Evolutionary conservation across 2,113 vertebrate genomes (phyloP).

Genomic region (Callionymus lyra): DNA sequence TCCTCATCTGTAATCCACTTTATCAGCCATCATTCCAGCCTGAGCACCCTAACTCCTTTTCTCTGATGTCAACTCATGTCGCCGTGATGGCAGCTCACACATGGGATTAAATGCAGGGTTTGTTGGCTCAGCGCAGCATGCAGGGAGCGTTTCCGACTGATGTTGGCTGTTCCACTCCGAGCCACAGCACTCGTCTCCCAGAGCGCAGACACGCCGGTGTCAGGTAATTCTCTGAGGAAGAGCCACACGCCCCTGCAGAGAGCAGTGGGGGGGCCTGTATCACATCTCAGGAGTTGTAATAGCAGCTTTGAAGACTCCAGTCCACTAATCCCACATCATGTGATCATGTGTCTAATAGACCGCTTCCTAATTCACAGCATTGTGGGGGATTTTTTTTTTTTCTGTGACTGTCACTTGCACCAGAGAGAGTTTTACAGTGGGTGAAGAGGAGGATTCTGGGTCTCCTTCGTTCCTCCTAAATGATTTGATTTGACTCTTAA

Average conservation of each 20-base stretch:
- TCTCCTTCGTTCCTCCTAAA: too few species aligned
- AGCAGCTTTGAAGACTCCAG: conserved; percentile 66
- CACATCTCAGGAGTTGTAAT: conserved; percentile 69
- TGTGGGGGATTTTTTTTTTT: conserved; percentile 58
- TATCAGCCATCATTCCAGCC: conserved; percentile 59
- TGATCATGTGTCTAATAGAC: conserved; percentile 68
- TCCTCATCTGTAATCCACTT: conserved; percentile 60
- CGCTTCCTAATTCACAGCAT: conserved; percentile 65
- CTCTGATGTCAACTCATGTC: conserved; percentile 65
- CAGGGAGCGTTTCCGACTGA: conserved; percentile 58
- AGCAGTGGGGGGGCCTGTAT: conserved; percentile 65
- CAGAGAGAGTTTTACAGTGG: conserved; percentile 39
- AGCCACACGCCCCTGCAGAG: conserved; percentile 63
- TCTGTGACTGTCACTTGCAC: conserved; percentile 59
- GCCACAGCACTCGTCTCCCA: conserved; percentile 62
- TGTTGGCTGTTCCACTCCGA: conserved; percentile 63
- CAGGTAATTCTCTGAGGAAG: conserved; percentile 68
- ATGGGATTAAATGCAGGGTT: conserved; percentile 69
- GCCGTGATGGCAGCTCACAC: conserved; percentile 73
- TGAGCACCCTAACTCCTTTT: conserved; percentile 61
- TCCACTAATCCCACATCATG: conserved; percentile 68
- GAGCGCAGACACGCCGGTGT: conserved; percentile 63
- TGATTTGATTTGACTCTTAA: too few species aligned
- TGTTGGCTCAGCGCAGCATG: conserved; percentile 65
- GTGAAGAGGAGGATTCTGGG: too few species aligned